Base-by-base conservation (phyloP, 2,888 invertebrate species). In the Andrena minutula region DNA sequence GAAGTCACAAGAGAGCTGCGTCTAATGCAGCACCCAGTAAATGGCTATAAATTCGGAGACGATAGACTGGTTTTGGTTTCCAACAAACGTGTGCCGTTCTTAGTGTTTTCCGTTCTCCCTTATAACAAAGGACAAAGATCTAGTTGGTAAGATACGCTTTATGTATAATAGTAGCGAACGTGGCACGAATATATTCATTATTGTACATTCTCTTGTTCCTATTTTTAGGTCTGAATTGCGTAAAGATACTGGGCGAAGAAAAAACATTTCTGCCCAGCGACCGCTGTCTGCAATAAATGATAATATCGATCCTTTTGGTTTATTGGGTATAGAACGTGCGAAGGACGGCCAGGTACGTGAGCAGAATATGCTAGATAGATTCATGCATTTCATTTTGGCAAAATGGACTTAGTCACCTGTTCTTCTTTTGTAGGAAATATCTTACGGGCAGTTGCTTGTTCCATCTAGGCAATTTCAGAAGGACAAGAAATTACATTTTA, bases 91-190 rank as follows among this genome's bases (percentile, higher is more conserved):
- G 96, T 96, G 76, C 98, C 99, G 49, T 97, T 98, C 94, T 95
- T 97, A 88, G 95, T 99, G 82, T 98, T 97, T 93, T 98, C 98
- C 53, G 96, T 97, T 74, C 96, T 99, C 92, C 98, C 98, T 49
- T 98, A 98, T 93, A 96, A 96, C 75, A 96, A 96, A 93, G 96
- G 96, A 89, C 94, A 95, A 81, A 95, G 96, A 79, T 95, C 94
- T 91, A 95, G 95, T 88, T 95, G 96, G 96, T 96, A 92, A 93
- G 94, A 63, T 72, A 10, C 16, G 2, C 10, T n/a, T 47, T 32
- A 20, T 12, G 2, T 16, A 61, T 12, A 12, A 20, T 32, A 61
- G 65, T n/a, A 53, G 63, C 32, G 23, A 35, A 61, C 56, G 61
- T 35, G 7, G 12, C 12, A 56, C 32, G 26, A 64, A 47, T 58